phyloP scores from a whole-genome alignment of 2,113 vertebrate species.

The Limnothrissa miodon region DNA sequence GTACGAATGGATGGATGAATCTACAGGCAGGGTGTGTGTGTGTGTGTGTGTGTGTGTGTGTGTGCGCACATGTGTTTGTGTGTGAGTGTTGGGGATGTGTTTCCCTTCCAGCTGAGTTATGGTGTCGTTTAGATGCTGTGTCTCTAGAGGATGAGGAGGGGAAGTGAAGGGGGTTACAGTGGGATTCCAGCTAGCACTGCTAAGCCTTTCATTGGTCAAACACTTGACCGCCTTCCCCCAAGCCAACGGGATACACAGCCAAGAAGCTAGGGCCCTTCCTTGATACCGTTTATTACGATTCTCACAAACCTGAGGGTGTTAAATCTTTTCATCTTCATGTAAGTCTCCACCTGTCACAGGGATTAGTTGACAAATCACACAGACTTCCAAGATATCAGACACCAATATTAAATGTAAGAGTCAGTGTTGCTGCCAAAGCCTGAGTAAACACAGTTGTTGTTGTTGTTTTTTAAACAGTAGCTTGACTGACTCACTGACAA shows the following conservation, averaged over 20 bases:
- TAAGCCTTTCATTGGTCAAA: neutral
- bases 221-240: neutral
- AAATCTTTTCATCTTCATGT: neutral
- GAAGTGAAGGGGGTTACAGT: neutral
- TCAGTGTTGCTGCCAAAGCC: neutral
- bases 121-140: neutral
- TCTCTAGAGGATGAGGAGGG: neutral
- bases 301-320: neutral
- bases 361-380: neutral
- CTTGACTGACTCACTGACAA: neutral
- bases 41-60: neutral
- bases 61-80: neutral
- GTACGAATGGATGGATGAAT: neutral
- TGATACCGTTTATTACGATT: neutral
- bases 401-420: neutral
- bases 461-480: neutral
- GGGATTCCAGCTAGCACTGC: too few species aligned
- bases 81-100: neutral
- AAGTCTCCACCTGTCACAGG: conserved; percentile 8
- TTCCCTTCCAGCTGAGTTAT: neutral
- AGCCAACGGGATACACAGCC: neutral
- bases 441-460: neutral
- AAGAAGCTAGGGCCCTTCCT: neutral
- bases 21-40: neutral
- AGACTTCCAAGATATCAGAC: neutral